phyloP scores from a whole-genome alignment of 2,797 vertebrate genomes.

The Gymnothorax reevesii region DNA sequence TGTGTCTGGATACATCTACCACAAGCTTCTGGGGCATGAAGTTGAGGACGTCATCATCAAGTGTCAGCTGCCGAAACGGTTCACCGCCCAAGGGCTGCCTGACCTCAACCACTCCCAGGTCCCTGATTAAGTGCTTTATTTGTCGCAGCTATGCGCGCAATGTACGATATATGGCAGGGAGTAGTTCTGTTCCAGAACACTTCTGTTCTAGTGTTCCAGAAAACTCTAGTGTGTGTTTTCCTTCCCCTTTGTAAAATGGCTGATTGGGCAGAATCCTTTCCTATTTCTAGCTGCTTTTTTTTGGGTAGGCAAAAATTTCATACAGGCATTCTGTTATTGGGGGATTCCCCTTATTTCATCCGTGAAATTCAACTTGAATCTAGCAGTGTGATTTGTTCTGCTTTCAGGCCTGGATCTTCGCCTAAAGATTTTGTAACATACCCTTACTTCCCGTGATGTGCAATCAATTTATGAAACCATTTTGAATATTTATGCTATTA shows the following conservation, averaged over 20 bases:
- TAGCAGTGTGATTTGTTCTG: background rate
- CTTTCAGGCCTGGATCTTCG: background rate
- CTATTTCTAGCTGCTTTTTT: background rate
- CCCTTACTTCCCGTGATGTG: background rate
- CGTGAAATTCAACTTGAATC: background rate
- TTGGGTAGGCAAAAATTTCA: background rate
- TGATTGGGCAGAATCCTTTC: background rate
- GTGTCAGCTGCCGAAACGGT: conserved; percentile 98
- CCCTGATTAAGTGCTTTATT: background rate
- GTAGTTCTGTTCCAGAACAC: too few species aligned
- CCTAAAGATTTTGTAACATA: background rate
- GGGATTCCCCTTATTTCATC: background rate
- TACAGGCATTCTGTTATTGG: background rate
- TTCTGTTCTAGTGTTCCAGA: too few species aligned
- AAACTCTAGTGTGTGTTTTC: background rate
- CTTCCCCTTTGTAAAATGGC: background rate
- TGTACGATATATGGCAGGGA: too few species aligned
- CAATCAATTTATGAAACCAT: background rate
- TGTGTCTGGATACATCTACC: conserved; percentile 97
- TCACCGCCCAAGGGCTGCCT: conserved; percentile 96
- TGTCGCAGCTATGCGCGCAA: too few species aligned
- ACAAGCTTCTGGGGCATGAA: conserved; percentile 95
- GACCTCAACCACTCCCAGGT: conserved; percentile 99
- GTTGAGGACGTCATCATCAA: conserved; percentile 98
- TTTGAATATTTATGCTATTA: background rate